Percentiles rank a stretch among this genome's conserved stretches.
Conservation (phyloP, 2,113 vertebrate species). For the Orientallactaga bullata region DNA sequence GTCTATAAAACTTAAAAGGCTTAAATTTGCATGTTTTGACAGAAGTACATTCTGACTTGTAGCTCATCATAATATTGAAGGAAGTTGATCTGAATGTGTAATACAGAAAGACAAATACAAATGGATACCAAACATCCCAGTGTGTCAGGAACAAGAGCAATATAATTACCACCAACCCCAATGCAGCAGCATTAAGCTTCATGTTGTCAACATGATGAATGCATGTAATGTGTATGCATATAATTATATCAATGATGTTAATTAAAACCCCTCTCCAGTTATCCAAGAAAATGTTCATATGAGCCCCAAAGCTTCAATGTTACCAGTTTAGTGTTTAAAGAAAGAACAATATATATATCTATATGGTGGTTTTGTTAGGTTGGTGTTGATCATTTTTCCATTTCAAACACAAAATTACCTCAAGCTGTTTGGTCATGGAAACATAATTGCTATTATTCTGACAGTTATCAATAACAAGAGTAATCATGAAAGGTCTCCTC, state of each 20-base stretch:
- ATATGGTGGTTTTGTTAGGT: constrained; percentile 53
- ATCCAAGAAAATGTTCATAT: constrained; percentile 73
- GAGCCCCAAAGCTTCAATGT: constrained; percentile 49
- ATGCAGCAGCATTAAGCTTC: constrained; percentile 68
- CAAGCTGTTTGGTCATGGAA: constrained; percentile 69
- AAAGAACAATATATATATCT: neutral
- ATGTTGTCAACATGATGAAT: constrained; percentile 85
- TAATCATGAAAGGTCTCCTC: constrained; percentile 41
- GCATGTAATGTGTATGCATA: constrained; percentile 58
- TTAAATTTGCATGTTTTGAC: constrained; percentile 69
- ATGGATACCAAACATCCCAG: constrained; percentile 65
- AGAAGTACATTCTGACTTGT: constrained; percentile 50
- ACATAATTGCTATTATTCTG: constrained; percentile 73
- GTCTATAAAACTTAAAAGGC: constrained; percentile 60
- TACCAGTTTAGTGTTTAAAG: neutral
- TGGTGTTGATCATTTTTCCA: constrained; percentile 68
- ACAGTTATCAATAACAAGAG: constrained; percentile 69
- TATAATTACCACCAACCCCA: constrained; percentile 66
- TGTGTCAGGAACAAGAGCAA: constrained; percentile 82
- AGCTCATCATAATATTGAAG: constrained; percentile 51
- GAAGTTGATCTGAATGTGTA: constrained; percentile 59
- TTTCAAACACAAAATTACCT: constrained; percentile 61
- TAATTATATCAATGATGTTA: constrained; percentile 79
- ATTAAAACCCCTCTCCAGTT: constrained; percentile 78
- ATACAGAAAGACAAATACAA: constrained; percentile 72